Evolutionary conservation across 2,797 vertebrate species (phyloP).

Genomic region (Euthynnus affinis): DNA sequence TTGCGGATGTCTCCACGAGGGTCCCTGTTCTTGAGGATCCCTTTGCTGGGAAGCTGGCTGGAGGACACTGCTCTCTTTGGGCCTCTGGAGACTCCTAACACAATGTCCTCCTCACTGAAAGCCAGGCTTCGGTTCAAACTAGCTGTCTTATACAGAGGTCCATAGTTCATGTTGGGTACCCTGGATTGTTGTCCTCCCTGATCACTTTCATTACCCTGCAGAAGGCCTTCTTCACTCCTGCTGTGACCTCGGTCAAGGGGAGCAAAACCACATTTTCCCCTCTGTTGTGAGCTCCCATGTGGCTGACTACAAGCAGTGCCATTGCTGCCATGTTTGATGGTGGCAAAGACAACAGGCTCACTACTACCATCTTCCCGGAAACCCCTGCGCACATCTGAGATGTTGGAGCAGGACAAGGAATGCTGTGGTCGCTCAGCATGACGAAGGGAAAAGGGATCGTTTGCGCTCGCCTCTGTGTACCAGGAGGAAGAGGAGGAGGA

Average conservation of each 20-base stretch:
- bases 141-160: slow-evolving; percentile 80
- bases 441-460: slow-evolving; percentile 70
- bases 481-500: slow-evolving; percentile 81
- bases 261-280: slow-evolving; percentile 42
- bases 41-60: slow-evolving; percentile 82
- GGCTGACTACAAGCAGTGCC: slow-evolving; percentile 27
- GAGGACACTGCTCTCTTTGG: slow-evolving; percentile 81
- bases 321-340: slow-evolving; percentile 57
- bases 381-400: slow-evolving; percentile 71
- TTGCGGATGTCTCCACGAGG: slow-evolving; percentile 81
- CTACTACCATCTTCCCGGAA: slow-evolving; percentile 67
- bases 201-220: slow-evolving; percentile 58
- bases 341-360: slow-evolving; percentile 70
- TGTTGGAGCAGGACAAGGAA: slow-evolving; percentile 87
- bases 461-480: slow-evolving; percentile 82
- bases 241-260: slow-evolving; percentile 79
- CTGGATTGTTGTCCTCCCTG: slow-evolving; percentile 22
- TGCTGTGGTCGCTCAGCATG: slow-evolving; percentile 75
- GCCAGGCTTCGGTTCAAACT: slow-evolving; percentile 82
- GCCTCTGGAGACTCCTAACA: slow-evolving; percentile 66
- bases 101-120: slow-evolving; percentile 77
- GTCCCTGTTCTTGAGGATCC: slow-evolving; percentile 87
- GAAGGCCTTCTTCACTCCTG: slow-evolving; percentile 81
- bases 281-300: slow-evolving; percentile 38
- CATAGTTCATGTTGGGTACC: slow-evolving; percentile 34